Percentiles rank a stretch among this genome's conserved stretches.
phyloP scores from a whole-genome alignment of 1,140 invertebrate species.

The Trichonephila clavipes region DNA sequence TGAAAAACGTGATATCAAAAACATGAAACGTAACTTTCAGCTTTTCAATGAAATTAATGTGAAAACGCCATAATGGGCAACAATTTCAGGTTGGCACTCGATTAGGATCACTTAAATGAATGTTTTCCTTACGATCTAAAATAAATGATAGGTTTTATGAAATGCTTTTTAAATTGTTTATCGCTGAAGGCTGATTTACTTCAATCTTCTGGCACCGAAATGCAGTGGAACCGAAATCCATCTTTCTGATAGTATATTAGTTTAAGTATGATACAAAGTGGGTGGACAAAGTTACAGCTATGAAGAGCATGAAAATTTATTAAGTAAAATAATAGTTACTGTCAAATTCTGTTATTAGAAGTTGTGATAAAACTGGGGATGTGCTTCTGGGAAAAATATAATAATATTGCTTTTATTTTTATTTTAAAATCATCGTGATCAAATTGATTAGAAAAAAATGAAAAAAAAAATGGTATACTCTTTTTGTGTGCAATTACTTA shows the following conservation, averaged over 20 bases:
- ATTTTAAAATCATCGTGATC: too few species aligned
- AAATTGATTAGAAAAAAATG: too few species aligned
- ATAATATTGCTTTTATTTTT: too few species aligned
- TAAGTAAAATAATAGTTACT: neutral
- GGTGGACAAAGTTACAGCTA: neutral
- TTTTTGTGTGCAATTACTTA: too few species aligned
- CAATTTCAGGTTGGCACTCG: neutral
- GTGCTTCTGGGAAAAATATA: too few species aligned
- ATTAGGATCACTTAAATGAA: neutral
- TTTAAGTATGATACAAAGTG: neutral
- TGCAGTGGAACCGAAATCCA: neutral
- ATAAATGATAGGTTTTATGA: conserved; percentile 27
- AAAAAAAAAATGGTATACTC: too few species aligned
- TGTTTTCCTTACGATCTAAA: neutral
- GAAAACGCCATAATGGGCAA: conserved; percentile 15
- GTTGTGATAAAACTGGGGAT: too few species aligned
- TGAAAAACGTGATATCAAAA: conserved; percentile 25
- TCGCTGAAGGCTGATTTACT: neutral
- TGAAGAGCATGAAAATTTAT: neutral
- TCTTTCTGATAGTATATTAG: neutral
- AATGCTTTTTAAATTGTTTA: conserved; percentile 24
- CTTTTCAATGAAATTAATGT: neutral
- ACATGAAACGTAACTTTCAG: neutral
- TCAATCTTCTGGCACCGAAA: neutral
- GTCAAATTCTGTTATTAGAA: neutral